Percentiles rank a stretch among this genome's conserved stretches.
Conservation (phyloP, 2,797 vertebrate species). For the Pangasius larnaudii region DNA sequence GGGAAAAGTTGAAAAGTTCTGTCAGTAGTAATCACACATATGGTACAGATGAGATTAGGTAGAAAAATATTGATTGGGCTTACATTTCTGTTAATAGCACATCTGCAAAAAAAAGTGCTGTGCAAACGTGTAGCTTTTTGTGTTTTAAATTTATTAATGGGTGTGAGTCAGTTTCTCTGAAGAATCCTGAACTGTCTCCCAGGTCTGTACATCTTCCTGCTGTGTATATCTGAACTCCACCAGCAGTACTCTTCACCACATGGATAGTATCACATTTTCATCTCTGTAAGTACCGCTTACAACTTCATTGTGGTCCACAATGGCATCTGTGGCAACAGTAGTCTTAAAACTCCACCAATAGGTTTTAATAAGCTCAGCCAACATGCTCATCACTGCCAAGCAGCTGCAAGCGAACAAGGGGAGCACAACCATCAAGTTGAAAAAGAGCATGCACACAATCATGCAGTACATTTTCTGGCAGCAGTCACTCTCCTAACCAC, state of each 20-base stretch:
- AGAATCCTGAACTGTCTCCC: neutral
- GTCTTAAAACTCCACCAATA: constrained; percentile 3
- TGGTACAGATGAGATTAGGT: neutral
- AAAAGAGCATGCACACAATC: constrained; percentile 25
- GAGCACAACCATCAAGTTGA: constrained; percentile 12
- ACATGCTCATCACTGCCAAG: constrained; percentile 14
- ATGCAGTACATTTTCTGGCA: constrained; percentile 26
- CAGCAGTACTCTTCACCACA: constrained; percentile 2
- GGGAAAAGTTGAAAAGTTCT: neutral
- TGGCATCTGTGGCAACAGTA: constrained; percentile 25
- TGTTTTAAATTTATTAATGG: neutral
- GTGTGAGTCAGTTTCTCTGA: neutral
- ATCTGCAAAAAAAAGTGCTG: neutral
- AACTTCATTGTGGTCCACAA: neutral
- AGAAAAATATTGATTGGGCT: neutral
- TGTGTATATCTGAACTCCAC: neutral
- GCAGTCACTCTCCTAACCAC: constrained; percentile 3
- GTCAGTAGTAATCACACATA: constrained; percentile 9
- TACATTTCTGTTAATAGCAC: neutral
- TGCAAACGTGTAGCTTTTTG: neutral
- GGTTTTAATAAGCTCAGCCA: constrained; percentile 7
- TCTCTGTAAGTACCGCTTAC: neutral
- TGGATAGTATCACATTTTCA: constrained; percentile 5
- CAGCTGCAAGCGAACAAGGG: constrained; percentile 27
- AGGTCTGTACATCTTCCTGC: neutral